Base-by-base conservation (phyloP, 23 tunicate species). In the Ascidia mentula region DNA sequence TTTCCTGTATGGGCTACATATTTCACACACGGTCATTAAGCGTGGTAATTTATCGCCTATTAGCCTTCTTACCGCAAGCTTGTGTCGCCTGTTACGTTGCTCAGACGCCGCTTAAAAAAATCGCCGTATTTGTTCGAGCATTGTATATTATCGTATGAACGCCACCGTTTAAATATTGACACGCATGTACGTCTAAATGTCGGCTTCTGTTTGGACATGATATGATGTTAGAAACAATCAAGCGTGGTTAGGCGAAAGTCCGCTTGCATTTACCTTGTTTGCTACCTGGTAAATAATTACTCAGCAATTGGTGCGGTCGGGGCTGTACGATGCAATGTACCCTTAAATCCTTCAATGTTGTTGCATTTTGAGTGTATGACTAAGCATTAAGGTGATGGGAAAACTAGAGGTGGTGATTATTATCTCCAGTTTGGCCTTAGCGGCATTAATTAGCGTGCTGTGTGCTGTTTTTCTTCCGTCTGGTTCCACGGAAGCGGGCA, bases 91-190 rank as follows among this genome's bases (percentile, higher is more conserved):
- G n/a, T 53, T 53, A 53, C 7, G 65, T 9, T 26, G 65, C 65
- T 53, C 13, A n/a, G n/a, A n/a, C n/a, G n/a, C n/a, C n/a, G 12
- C 24, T 28, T 20, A 53, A 53, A 6, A 28, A 9, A 53, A 53
- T 53, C 24, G 65, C 28, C 65, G 13, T 53, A 53, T 53, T 53
- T 53, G 65, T 28, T 9, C 4, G 24, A 28, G 65, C 65, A 53
- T 53, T 53, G 65, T 53, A 53, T 20, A 53, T 53, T 20, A 28
- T 28, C n/a, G n/a, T 53, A 6, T 28, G 28, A 28, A 28, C 24
- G 65, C 65, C 65, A 53, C 65, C 22, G 65, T 53, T 53, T 28
- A 53, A 53, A 53, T 53, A 53, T 53, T 53, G 22, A 53, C 65
- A 53, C 65, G 65, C 53, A 42, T 53, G 65, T 53, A 28, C 24